Evolutionary conservation across 2,888 invertebrate genomes (phyloP), one percentile per base, ranked within the genome.

Genomic region (Ctena decussata): DNA sequence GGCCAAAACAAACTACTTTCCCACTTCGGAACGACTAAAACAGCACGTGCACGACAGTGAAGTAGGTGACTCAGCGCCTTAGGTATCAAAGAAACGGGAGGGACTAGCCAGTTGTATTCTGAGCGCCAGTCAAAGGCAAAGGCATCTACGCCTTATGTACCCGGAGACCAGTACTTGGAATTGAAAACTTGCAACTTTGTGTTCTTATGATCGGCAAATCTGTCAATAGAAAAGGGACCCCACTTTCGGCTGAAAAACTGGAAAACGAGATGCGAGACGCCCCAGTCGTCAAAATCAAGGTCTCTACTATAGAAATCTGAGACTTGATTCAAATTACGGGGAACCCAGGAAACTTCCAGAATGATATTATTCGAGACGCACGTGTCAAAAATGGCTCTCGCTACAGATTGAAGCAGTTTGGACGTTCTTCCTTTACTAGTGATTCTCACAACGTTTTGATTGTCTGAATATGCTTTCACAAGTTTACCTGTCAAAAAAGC

Each of bases 381-480:
- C 0, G 30, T 44, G 49, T 73, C 53, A 30, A 73, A 74, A 73
- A 49, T 73, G 0, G 46, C 18, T 32, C 53, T 46, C n/a, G 73
- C 73, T 2, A 73, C 12, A 8, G 32, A 12, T 32, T 46, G 77
- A 35, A 77, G 41, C 1, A 65, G 27, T 8, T 27, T 37, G 8
- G 11, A 39, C 18, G 41, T 65, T 27, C 77, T 69, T 0, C 69
- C 77, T 41, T 39, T 77, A 21, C 30, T 77, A 30, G 37, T 37
- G 11, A 77, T 69, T 32, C 69, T 65, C 15, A 77, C 77, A 21
- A 69, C 32, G 57, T 77, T 77, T 32, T 77, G 77, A 41, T 77
- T 77, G n/a, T 69, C 77, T 12, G 44, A 30, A 44, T 77, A 65
- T 24, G 65, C 44, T 44, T 77, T 77, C 6, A 77, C 77, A 35